Evolutionary conservation across 2,113 vertebrate species (phyloP).

Genomic region (Hippopotamus amphibius): DNA sequence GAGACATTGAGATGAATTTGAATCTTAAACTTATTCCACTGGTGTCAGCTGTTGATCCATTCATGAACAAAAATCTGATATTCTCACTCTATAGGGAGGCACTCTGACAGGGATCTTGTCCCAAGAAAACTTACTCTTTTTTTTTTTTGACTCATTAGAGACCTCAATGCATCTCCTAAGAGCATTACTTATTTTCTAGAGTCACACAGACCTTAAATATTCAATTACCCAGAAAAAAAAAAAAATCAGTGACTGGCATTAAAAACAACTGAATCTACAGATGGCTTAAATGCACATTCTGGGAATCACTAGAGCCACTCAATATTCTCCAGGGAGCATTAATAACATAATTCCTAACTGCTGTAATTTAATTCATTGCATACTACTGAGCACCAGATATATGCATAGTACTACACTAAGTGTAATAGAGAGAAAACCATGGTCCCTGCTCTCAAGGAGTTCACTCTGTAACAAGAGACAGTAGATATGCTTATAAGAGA

Average conservation of each 20-base stretch:
- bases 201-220: constrained; percentile 45
- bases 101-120: neutral
- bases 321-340: neutral
- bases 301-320: neutral
- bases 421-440: neutral
- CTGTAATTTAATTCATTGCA: constrained; percentile 34
- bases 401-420: neutral
- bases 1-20: neutral
- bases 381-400: neutral
- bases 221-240: constrained; percentile 17
- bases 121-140: constrained; percentile 41
- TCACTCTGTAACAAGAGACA: neutral
- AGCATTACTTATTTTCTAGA: neutral
- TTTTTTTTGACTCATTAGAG: constrained; percentile 23
- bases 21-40: neutral
- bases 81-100: neutral
- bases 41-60: neutral
- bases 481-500: neutral
- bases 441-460: neutral
- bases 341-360: constrained; percentile 27
- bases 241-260: neutral
- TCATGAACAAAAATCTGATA: neutral
- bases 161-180: constrained; percentile 2
- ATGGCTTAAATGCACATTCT: constrained; percentile 27
- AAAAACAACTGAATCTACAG: constrained; percentile 12